Base-by-base conservation (phyloP, 2,888 invertebrate genomes). In the Pollenia griseotomentosa region DNA sequence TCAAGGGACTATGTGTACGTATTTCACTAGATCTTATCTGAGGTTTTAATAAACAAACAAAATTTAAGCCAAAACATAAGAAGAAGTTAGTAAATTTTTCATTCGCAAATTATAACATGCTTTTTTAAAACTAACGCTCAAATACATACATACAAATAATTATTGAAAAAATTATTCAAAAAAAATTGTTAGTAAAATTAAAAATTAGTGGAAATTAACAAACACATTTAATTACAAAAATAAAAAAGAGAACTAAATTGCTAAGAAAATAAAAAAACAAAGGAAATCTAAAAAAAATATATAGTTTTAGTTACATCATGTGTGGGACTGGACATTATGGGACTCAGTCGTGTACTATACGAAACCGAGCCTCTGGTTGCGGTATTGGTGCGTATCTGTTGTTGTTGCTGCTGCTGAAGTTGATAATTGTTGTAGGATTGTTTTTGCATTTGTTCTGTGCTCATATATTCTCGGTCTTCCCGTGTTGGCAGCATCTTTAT, bases 21-120 rank as follows among this genome's bases (percentile, higher is more conserved):
- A 92, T 88, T 86, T 93, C 93, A 85, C 93, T 94, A 16, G 92
- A 91, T 66, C 93, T 92, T 77, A 93, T 91, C 93, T 93, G 66
- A 77, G 70, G 42, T 77, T 83, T 59, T 73, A 51, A 42, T 61
- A 70, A 78, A 74, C 59, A 78, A 78, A 79, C 11, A 33, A 73
- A 65, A 82, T 55, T 70, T 65, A 68, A 68, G 73, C 66, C 66
- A 75, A 82, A 70, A 42, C 57, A 77, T 63, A 65, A 55, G 59
- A 71, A 57, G 14, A 81, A 57, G 84, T 85, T 85, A 85, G 84
- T 85, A 55, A 55, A 16, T 9, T 57, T 44, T 42, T 71, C 10
- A 70, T 48, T 61, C 51, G 46, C n/a, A 48, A 42, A 63, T 23
- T 40, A 16, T 12, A 61, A 51, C 59, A 83, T 68, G 68, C 71